These are phyloP conservation scores for Brachycybe producta DNA, from an alignment of 2,888 invertebrate species.

Conservation along the genomic window DNA sequence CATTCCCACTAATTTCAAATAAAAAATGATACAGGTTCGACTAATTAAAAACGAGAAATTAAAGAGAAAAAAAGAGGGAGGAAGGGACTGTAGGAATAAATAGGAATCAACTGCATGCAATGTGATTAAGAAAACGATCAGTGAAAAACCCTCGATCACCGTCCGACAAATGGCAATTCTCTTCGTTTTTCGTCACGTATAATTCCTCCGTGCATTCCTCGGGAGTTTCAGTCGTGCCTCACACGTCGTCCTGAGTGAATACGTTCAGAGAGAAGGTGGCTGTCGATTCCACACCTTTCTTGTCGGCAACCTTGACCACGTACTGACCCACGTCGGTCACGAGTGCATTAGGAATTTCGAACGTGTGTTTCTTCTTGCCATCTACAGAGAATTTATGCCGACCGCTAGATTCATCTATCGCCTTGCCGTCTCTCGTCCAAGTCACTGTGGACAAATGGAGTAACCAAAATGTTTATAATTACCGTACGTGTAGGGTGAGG, in stretches of 20 bases:
- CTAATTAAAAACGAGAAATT: no score
- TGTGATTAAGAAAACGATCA: no score
- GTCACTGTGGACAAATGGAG: slow-evolving; percentile 34
- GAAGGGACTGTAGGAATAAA: no score
- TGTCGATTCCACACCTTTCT: slow-evolving; percentile 61
- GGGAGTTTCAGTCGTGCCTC: no score
- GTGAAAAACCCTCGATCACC: no score
- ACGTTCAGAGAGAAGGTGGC: slow-evolving; percentile 82
- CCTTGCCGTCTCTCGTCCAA: slow-evolving; percentile 88
- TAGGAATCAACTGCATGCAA: no score
- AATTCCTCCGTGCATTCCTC: no score
- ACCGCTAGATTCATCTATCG: slow-evolving; percentile 61
- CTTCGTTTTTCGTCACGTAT: no score
- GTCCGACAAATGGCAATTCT: no score
- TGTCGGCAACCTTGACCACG: slow-evolving; percentile 68
- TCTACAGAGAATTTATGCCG: slow-evolving; percentile 72
- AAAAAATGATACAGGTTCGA: no score
- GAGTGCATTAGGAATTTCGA: slow-evolving; percentile 60
- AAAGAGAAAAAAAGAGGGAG: no score
- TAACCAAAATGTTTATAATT: background rate
- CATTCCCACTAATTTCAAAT: no score
- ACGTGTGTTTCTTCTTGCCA: slow-evolving; percentile 60
- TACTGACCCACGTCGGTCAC: slow-evolving; percentile 77
- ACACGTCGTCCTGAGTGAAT: slow-evolving; percentile 26
- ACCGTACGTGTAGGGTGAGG: background rate